phyloP scores from a whole-genome alignment of 1,140 invertebrate genomes.

The Littorina saxatilis region DNA sequence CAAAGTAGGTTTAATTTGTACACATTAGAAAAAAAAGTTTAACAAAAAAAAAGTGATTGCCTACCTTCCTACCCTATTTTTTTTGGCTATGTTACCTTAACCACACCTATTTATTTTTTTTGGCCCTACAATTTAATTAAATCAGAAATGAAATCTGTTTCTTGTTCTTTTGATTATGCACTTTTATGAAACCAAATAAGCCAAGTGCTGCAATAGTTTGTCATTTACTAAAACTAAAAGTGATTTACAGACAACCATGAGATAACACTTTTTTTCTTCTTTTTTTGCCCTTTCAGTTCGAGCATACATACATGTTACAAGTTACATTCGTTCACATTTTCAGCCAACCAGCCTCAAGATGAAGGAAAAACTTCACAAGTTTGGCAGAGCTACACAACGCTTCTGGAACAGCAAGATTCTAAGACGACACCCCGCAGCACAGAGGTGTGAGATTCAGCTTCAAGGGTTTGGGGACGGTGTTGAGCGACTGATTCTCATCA shows the following conservation, averaged over 20 bases:
- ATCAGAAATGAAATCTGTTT: too few species aligned
- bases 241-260: neutral
- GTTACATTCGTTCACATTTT: neutral
- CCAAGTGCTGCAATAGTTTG: neutral
- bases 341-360: slow-evolving; percentile 14
- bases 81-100: too few species aligned
- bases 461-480: neutral
- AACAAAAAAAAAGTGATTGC: too few species aligned
- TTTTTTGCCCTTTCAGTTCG: neutral
- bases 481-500: neutral
- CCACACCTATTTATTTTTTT: too few species aligned
- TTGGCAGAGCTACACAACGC: neutral
- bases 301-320: neutral
- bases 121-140: too few species aligned
- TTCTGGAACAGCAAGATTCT: slow-evolving; percentile 8
- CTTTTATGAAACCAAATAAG: neutral
- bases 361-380: neutral
- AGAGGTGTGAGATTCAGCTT: slow-evolving; percentile 19
- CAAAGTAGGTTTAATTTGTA: too few species aligned
- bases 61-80: too few species aligned
- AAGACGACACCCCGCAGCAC: neutral
- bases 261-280: too few species aligned
- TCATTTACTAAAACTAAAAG: neutral
- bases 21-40: too few species aligned
- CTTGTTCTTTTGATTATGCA: too few species aligned